A percentile compares a stretch with the other conserved stretches of the same genome.
Conservation (phyloP, 2,797 vertebrate species). For the Sardinella longiceps region DNA sequence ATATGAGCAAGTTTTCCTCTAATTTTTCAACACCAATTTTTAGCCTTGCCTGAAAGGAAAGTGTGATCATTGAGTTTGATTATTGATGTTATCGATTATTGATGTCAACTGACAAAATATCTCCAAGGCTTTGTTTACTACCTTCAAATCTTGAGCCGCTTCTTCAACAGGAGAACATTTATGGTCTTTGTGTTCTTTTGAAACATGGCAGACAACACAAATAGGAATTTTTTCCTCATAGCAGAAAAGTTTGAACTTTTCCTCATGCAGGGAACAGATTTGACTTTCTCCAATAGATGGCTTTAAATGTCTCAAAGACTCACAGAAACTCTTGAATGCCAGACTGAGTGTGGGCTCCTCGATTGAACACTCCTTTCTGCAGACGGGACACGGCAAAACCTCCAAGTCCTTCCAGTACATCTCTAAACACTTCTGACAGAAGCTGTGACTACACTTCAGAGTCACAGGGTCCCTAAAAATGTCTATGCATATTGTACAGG, state of each 20-base stretch:
- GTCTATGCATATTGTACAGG: slow-evolving; percentile 73
- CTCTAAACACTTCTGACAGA: slow-evolving; percentile 70
- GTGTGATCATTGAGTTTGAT: too few species aligned
- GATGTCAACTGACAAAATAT: not conserved
- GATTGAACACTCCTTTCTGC: slow-evolving; percentile 57
- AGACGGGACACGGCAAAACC: slow-evolving; percentile 61
- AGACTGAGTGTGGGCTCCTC: slow-evolving; percentile 44
- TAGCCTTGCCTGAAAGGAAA: slow-evolving; percentile 21
- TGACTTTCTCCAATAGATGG: slow-evolving; percentile 33
- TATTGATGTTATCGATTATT: too few species aligned
- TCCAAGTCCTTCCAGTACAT: slow-evolving; percentile 60
- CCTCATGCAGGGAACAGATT: slow-evolving; percentile 60
- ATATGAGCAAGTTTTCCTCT: not conserved
- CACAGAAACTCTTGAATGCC: slow-evolving; percentile 42
- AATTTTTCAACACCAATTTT: not conserved
- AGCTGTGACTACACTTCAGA: slow-evolving; percentile 73
- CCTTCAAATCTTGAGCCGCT: slow-evolving; percentile 52
- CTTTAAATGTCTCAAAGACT: slow-evolving; percentile 30
- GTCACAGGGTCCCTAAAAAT: slow-evolving; percentile 73
- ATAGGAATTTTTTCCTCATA: slow-evolving; percentile 69
- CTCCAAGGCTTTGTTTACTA: not conserved
- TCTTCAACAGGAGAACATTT: slow-evolving; percentile 71
- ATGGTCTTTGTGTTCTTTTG: slow-evolving; percentile 71
- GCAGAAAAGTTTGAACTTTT: slow-evolving; percentile 75
- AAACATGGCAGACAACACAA: slow-evolving; percentile 77